A percentile compares a stretch with the other conserved stretches of the same genome.
Evolutionary conservation across 30 jellyfish, hydroid and myxozoan species (phyloP).

Genomic region (Morbakka virulenta): DNA sequence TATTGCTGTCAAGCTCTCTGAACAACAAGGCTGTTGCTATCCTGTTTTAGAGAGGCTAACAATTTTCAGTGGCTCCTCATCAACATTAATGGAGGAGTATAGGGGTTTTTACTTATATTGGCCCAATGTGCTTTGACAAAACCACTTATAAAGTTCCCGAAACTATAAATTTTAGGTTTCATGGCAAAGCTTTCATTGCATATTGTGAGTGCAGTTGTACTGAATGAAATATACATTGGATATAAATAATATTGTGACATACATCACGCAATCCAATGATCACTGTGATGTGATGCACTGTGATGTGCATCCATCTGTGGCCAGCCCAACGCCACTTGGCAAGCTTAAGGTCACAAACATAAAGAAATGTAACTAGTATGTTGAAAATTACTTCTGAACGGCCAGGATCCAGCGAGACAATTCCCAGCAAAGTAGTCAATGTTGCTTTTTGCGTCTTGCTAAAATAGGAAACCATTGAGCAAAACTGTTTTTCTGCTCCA

Average conservation of each 20-base stretch:
- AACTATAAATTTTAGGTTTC: neutral
- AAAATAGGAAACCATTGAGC: neutral
- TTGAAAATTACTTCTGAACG: neutral
- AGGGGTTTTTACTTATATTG: neutral
- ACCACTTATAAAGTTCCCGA: neutral
- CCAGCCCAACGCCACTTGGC: neutral
- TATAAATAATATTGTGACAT: neutral
- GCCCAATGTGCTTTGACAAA: neutral
- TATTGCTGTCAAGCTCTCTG: neutral
- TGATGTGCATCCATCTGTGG: neutral
- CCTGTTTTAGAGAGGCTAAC: neutral
- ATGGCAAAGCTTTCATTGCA: neutral
- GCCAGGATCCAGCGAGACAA: neutral
- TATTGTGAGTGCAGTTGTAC: neutral
- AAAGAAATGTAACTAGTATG: neutral
- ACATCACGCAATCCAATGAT: neutral
- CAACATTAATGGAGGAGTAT: neutral
- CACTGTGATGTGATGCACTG: neutral
- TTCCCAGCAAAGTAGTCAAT: neutral
- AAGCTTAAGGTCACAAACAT: neutral
- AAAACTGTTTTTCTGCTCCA: neutral
- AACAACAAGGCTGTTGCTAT: neutral
- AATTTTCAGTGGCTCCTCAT: neutral
- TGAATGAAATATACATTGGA: neutral
- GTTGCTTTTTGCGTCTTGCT: neutral